Evolutionary conservation across 2,113 vertebrate species (phyloP).

Genomic region (Alligator mississippiensis): DNA sequence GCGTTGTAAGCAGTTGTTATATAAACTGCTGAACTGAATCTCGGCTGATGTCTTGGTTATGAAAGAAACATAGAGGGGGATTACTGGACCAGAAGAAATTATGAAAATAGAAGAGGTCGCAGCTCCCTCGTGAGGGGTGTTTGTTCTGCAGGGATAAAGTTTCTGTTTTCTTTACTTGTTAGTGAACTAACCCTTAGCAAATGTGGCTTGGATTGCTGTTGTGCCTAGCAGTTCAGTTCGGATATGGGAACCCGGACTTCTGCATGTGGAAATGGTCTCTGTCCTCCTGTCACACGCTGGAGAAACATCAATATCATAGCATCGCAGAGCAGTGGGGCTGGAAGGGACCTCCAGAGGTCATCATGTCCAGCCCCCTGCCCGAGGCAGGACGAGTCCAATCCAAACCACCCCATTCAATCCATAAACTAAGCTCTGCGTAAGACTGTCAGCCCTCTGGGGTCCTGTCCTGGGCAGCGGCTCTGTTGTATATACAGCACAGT

Average conservation of each 20-base stretch:
- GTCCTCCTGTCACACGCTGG: not conserved
- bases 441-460: too few relatives aligned
- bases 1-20: not conserved
- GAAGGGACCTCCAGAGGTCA: too few relatives aligned
- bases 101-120: not conserved
- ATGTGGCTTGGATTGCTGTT: not conserved
- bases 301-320: not conserved
- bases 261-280: not conserved
- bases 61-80: not conserved
- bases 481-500: too few relatives aligned
- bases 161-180: not conserved
- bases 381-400: too few relatives aligned
- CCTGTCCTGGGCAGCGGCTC: too few relatives aligned
- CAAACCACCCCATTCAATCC: too few relatives aligned
- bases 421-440: too few relatives aligned
- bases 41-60: not conserved
- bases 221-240: not conserved
- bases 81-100: conserved; percentile 40
- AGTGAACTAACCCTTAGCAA: not conserved
- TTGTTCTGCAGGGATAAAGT: not conserved
- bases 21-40: conserved; percentile 48
- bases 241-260: not conserved
- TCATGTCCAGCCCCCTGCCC: too few relatives aligned
- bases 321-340: too few relatives aligned
- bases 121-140: conserved; percentile 11